Evolutionary conservation across 2,888 invertebrate species (phyloP).

Genomic region (Rotaria macrura): DNA sequence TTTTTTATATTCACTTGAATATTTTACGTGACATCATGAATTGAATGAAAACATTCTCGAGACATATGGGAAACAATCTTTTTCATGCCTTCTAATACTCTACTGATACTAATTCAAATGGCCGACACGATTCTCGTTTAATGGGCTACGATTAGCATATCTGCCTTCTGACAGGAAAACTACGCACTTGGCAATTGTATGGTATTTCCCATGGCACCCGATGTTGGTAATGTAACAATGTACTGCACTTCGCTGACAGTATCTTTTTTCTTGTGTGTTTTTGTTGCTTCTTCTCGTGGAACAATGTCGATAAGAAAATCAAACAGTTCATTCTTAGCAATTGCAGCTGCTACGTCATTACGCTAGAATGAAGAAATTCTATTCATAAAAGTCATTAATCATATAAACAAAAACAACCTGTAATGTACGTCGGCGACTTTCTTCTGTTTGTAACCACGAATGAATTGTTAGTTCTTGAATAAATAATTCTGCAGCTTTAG

Average conservation of each 20-base stretch:
- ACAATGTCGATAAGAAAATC: slow-evolving; percentile 98
- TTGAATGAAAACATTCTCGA: too few species aligned
- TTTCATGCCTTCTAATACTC: too few species aligned
- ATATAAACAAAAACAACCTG: slow-evolving; percentile 39
- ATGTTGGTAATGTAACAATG: background rate
- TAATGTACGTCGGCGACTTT: slow-evolving; percentile 82
- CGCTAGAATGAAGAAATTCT: slow-evolving; percentile 54
- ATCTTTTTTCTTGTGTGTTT: slow-evolving; percentile 28
- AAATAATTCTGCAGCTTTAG: slow-evolving; percentile 94
- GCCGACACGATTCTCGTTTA: too few species aligned
- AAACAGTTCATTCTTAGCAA: slow-evolving; percentile 70
- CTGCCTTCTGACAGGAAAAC: too few species aligned
- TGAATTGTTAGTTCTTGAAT: slow-evolving; percentile 88
- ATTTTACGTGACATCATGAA: too few species aligned
- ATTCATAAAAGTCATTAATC: background rate
- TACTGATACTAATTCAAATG: too few species aligned
- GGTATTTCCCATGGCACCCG: background rate
- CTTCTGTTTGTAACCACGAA: slow-evolving; percentile 92
- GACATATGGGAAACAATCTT: too few species aligned
- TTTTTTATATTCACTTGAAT: too few species aligned
- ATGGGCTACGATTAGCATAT: too few species aligned
- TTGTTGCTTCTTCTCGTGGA: slow-evolving; percentile 61
- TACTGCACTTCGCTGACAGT: background rate
- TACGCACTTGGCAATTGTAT: background rate
- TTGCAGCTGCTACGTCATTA: slow-evolving; percentile 94